Conservation (phyloP, 2,888 invertebrate genomes). For the Phaedon cochleariae region DNA sequence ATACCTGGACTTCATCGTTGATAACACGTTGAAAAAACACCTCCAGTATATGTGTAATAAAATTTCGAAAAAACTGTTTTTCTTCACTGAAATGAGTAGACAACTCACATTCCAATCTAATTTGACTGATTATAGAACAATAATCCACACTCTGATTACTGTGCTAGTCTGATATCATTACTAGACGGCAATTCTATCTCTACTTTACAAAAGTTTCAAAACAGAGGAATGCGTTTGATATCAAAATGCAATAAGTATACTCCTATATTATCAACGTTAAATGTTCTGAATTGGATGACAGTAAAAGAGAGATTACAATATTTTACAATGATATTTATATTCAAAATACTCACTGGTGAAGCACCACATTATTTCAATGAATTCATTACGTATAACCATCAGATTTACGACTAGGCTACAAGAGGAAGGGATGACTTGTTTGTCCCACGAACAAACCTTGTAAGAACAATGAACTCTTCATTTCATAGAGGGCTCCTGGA, state of each 20-base stretch:
- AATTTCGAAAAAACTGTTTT: conserved; percentile 11
- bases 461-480: neutral
- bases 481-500: too few relatives aligned
- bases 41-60: conserved; percentile 12
- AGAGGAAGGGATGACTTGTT: neutral
- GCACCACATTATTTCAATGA: neutral
- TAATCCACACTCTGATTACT: conserved; percentile 16
- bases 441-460: conserved; percentile 2
- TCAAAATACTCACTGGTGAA: neutral
- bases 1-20: conserved; percentile 6
- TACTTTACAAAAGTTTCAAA: neutral
- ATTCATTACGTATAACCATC: conserved; percentile 4
- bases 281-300: conserved; percentile 3
- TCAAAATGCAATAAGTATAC: neutral
- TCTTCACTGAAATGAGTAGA: neutral
- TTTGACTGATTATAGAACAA: neutral
- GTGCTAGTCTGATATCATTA: conserved; percentile 9
- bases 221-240: neutral
- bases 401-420: neutral
- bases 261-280: neutral
- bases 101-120: conserved; percentile 5
- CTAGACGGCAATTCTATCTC: neutral
- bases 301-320: neutral
- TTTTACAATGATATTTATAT: neutral
- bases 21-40: conserved; percentile 14